Percentiles rank a stretch among this genome's conserved stretches.
phyloP scores from a whole-genome alignment of 2,113 vertebrate species.

The Lasiurus cinereus region DNA sequence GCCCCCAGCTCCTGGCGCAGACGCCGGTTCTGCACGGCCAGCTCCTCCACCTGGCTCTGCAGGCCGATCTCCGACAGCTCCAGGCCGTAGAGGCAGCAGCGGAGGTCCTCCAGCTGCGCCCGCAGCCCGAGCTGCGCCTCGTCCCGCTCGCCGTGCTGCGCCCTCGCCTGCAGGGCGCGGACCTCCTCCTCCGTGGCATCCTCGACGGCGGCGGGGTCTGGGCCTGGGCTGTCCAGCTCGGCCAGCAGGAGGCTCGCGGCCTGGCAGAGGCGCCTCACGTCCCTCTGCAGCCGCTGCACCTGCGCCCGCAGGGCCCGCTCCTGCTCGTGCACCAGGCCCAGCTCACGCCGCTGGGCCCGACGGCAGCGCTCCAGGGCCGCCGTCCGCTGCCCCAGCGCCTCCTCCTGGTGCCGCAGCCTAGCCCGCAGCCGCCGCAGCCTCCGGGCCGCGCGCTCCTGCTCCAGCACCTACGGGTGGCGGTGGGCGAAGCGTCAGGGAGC shows the following conservation, averaged over 20 bases:
- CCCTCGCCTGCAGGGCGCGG: constrained; percentile 82
- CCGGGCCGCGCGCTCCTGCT: constrained; percentile 86
- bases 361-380: constrained; percentile 92
- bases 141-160: constrained; percentile 79
- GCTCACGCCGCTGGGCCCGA: constrained; percentile 88
- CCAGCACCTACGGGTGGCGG: constrained; percentile 85
- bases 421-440: constrained; percentile 87
- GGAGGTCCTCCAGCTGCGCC: constrained; percentile 88
- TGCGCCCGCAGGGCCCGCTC: constrained; percentile 87
- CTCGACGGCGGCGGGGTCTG: constrained; percentile 71
- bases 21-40: constrained; percentile 86
- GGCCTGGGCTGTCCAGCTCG: constrained; percentile 34
- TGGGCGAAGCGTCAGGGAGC: constrained; percentile 44
- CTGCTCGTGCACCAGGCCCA: constrained; percentile 84
- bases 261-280: constrained; percentile 86
- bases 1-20: constrained; percentile 79
- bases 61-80: constrained; percentile 86
- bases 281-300: constrained; percentile 88
- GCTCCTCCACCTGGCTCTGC: constrained; percentile 86
- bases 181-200: constrained; percentile 84
- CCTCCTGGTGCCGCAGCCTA: constrained; percentile 89
- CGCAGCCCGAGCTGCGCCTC: constrained; percentile 84
- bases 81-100: constrained; percentile 81
- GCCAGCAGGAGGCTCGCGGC: constrained; percentile 79
- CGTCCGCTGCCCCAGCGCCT: constrained; percentile 90